phyloP scores from a whole-genome alignment of 2,113 vertebrate genomes.

The Indicator indicator region DNA sequence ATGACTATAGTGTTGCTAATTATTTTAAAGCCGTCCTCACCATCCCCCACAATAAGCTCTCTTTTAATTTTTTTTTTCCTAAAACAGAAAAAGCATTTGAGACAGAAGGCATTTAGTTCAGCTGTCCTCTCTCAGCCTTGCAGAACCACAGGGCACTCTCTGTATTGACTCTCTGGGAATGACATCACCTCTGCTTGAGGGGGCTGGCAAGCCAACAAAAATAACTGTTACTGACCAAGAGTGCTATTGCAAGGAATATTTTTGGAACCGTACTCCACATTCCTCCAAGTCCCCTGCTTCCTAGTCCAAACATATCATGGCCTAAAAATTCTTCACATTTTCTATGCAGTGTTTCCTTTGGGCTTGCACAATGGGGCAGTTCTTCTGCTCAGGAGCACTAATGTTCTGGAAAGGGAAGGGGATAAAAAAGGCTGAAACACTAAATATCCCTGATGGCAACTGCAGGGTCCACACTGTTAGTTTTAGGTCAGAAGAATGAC shows the following conservation, averaged over 20 bases:
- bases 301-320: slow-evolving; percentile 78
- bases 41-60: not conserved
- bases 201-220: slow-evolving; percentile 73
- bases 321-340: slow-evolving; percentile 77
- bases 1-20: not conserved
- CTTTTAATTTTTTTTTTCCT: not conserved
- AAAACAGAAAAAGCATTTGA: slow-evolving; percentile 39
- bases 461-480: slow-evolving; percentile 12
- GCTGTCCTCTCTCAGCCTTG: slow-evolving; percentile 33
- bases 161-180: slow-evolving; percentile 66
- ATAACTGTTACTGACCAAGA: slow-evolving; percentile 76
- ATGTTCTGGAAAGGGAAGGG: slow-evolving; percentile 37
- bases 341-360: slow-evolving; percentile 70
- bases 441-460: slow-evolving; percentile 59
- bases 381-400: slow-evolving; percentile 54
- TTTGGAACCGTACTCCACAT: slow-evolving; percentile 72
- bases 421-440: not conserved
- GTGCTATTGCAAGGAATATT: slow-evolving; percentile 72
- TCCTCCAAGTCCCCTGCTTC: slow-evolving; percentile 74
- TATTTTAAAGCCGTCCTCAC: not conserved
- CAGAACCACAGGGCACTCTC: slow-evolving; percentile 72
- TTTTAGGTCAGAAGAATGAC: slow-evolving; percentile 35
- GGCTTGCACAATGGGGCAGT: slow-evolving; percentile 68
- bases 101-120: slow-evolving; percentile 45
- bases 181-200: slow-evolving; percentile 75